Evolutionary conservation across 37 sponge, comb jelly and placozoan genomes (phyloP).

Genomic region (Beroe forskalii): DNA sequence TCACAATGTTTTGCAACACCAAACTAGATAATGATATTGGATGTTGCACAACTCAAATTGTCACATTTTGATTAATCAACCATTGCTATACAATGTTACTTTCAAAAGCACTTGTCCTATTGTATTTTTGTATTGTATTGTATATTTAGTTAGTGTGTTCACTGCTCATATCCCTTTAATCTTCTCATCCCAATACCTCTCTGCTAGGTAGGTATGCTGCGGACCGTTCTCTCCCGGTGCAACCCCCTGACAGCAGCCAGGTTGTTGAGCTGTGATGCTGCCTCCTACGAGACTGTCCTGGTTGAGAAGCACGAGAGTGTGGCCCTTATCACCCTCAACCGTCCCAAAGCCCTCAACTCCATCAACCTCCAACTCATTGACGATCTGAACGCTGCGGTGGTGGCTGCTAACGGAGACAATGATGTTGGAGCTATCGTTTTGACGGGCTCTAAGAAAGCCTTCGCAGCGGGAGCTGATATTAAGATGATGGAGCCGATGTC

Average conservation of each 20-base stretch:
- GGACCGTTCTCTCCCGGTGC: not conserved
- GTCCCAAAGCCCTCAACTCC: slow-evolving; percentile 87
- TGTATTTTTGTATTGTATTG: too few relatives aligned
- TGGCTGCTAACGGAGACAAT: slow-evolving; percentile 73
- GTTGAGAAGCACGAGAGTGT: slow-evolving; percentile 81
- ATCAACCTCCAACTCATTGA: slow-evolving; percentile 71
- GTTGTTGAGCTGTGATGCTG: slow-evolving; percentile 6
- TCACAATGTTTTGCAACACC: too few relatives aligned
- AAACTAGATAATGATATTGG: too few relatives aligned
- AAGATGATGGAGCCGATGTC: slow-evolving; percentile 79
- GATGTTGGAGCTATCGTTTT: slow-evolving; percentile 83
- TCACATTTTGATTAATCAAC: too few relatives aligned
- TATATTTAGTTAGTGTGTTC: too few relatives aligned
- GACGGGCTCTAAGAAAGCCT: slow-evolving; percentile 87
- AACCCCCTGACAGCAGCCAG: not conserved
- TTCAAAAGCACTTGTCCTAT: too few relatives aligned
- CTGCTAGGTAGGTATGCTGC: too few relatives aligned
- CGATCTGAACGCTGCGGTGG: slow-evolving; percentile 79
- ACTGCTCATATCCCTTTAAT: too few relatives aligned
- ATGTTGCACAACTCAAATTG: too few relatives aligned
- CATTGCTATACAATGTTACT: too few relatives aligned
- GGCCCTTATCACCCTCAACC: slow-evolving; percentile 79
- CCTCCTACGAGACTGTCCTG: slow-evolving; percentile 75
- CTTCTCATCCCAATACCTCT: too few relatives aligned
- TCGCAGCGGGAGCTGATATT: slow-evolving; percentile 98